A percentile compares a stretch with the other conserved stretches of the same genome.
Conservation (phyloP, 2,113 vertebrate species). For the Hemibagrus wyckioides region DNA sequence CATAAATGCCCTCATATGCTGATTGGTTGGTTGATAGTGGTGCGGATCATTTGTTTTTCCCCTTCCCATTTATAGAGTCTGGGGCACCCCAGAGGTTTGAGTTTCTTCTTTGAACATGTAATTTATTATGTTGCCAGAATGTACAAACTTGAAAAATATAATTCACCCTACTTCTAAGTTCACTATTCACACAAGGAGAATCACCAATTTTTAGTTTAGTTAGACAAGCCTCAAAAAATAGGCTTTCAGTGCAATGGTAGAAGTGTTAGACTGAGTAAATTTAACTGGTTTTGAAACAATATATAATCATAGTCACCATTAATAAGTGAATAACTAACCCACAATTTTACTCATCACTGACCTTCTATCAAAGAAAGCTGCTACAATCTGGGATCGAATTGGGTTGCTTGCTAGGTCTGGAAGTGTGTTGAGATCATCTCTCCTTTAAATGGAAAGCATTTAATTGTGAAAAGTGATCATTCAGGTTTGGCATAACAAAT, state of each 20-base stretch:
- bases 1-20: background rate
- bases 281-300: background rate
- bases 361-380: slow-evolving; percentile 93
- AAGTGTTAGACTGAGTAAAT: background rate
- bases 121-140: background rate
- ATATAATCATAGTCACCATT: background rate
- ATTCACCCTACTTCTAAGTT: background rate
- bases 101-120: background rate
- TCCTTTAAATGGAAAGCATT: slow-evolving; percentile 69
- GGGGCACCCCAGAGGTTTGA: background rate
- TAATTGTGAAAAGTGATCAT: background rate
- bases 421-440: slow-evolving; percentile 83
- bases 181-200: background rate
- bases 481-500: background rate
- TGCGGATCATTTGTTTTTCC: background rate
- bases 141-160: background rate
- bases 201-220: background rate
- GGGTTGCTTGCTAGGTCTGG: slow-evolving; percentile 89
- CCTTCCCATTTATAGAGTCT: background rate
- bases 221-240: background rate
- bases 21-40: background rate
- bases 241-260: background rate
- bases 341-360: slow-evolving; percentile 57
- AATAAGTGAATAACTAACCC: background rate
- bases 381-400: slow-evolving; percentile 85